phyloP scores from a whole-genome alignment of 2,888 invertebrate genomes.

The Amblyjoppa proteus region DNA sequence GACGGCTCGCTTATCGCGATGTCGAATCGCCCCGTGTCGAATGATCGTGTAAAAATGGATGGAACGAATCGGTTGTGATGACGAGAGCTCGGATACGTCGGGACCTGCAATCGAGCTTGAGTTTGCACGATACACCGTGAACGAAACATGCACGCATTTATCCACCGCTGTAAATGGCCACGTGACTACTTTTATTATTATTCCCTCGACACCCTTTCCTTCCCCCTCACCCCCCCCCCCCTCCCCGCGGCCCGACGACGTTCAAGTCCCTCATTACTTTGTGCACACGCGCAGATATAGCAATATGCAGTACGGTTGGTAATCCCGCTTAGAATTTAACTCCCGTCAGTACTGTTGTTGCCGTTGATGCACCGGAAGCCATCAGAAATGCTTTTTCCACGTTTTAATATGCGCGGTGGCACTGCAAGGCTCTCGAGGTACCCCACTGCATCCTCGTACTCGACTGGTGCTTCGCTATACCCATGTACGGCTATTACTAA shows the following conservation, averaged over 20 bases:
- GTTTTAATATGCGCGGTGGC: constrained; percentile 68
- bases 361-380: constrained; percentile 69
- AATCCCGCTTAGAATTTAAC: constrained; percentile 55
- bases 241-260: not conserved
- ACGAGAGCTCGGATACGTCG: constrained; percentile 43
- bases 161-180: not conserved
- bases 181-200: constrained; percentile 47
- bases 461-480: constrained; percentile 23
- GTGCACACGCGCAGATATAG: constrained; percentile 38
- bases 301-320: constrained; percentile 18
- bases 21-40: not conserved
- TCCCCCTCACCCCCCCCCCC: constrained; percentile 22
- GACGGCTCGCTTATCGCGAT: not conserved
- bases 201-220: not conserved
- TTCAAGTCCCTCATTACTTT: constrained; percentile 57
- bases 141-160: constrained; percentile 24
- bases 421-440: constrained; percentile 31
- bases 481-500: constrained; percentile 41
- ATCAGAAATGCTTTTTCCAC: constrained; percentile 68
- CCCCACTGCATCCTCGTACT: constrained; percentile 3
- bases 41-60: constrained; percentile 37
- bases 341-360: constrained; percentile 58
- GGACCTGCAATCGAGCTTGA: constrained; percentile 51
- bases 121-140: constrained; percentile 28
- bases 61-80: constrained; percentile 31